Conservation (phyloP, 2,888 invertebrate genomes). For the Leucoma salicis region DNA sequence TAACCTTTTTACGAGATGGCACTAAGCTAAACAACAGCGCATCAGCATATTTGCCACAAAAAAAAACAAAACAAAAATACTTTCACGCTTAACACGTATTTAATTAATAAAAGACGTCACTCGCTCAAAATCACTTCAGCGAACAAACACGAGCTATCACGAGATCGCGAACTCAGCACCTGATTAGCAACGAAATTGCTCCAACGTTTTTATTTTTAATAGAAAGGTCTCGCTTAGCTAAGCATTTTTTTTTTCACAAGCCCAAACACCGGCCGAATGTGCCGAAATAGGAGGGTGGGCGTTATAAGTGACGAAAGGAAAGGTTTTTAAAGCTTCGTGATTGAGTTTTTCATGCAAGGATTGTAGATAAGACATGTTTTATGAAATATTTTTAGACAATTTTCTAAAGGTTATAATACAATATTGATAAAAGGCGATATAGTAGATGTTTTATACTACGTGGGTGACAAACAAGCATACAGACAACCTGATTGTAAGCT, state of each 20-base stretch:
- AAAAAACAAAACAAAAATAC: background rate
- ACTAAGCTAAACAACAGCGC: no score
- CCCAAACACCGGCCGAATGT: conserved; percentile 27
- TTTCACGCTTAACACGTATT: background rate
- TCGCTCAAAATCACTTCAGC: conserved; percentile 6
- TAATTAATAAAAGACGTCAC: conserved; percentile 8
- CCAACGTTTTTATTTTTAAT: conserved; percentile 50
- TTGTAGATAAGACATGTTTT: conserved; percentile 16
- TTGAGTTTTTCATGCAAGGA: conserved; percentile 7
- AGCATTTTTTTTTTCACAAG: conserved; percentile 31
- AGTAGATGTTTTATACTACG: no score
- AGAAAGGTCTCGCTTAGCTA: conserved; percentile 38
- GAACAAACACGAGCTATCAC: conserved; percentile 29
- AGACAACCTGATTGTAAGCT: no score
- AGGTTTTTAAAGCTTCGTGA: background rate
- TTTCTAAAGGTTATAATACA: no score
- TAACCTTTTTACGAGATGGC: no score
- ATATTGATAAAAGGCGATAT: no score
- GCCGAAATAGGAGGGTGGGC: conserved; percentile 15
- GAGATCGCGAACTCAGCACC: conserved; percentile 41
- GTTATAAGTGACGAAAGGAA: conserved; percentile 5
- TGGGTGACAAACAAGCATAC: no score
- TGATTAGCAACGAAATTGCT: conserved; percentile 49
- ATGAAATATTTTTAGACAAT: background rate
- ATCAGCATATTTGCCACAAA: background rate